Evolutionary conservation across 1,140 invertebrate genomes (phyloP), one percentile per base, ranked within the genome.

Genomic region (Pollicipes pollicipes): DNA sequence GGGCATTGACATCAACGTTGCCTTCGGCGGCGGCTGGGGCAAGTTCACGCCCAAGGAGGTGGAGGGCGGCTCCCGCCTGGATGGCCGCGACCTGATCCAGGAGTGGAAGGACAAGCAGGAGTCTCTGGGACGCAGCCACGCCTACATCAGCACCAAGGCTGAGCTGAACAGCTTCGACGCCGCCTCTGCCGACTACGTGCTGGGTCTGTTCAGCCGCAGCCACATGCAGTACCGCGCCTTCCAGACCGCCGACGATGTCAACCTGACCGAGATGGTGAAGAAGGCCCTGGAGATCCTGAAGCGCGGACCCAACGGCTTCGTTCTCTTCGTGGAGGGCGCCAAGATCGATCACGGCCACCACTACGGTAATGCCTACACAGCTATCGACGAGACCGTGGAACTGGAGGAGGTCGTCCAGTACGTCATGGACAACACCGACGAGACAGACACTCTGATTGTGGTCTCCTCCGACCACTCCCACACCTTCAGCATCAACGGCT

Each of bases 391-490:
- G 68, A 66, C 64, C 28, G 10, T 66, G 8, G 64, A 66, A n/a
- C 64, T 66, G 64, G 64, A 66, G 28, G 64, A 66, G 64, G 64
- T 66, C 3, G 64, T 66, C 28, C 64, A 66, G 64, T 21, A 66
- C 10, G 58, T 74, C 37, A 72, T 71, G 10, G 68, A 70, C 30
- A 37, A 72, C 3, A 66, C 64, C 28, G 64, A 66, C 64, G 28
- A n/a, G 13, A 66, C 72, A 28, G 88, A 92, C 37, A 92, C 90
- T 0, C 80, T 92, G 3, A 83, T 91, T 0, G 83, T 91, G 3
- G 88, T 91, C 13, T 90, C 89, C 0, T 85, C 90, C 0, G 90
- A 91, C 78, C 90, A 91, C 78, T 88, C 88, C 1, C 89, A 92
- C 75, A 88, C 88, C 0, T 77, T 93, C 68, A 79, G 83, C 10